Evolutionary conservation across 2,888 invertebrate species (phyloP), one percentile per base, ranked within the genome.

Genomic region (Blastobasis lacticolella): DNA sequence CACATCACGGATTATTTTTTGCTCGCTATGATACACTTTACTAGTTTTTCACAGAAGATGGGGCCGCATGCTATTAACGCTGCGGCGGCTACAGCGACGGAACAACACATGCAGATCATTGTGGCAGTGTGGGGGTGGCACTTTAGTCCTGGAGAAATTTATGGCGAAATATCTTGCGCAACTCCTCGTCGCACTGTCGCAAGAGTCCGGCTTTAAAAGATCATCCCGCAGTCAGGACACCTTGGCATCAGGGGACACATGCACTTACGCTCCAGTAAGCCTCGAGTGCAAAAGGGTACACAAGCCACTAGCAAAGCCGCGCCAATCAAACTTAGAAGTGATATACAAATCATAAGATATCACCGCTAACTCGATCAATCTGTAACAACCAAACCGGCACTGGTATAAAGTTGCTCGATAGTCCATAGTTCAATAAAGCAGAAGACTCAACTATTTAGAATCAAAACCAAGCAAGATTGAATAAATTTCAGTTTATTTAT

Each of bases 41-140:
- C 47, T 10, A 69, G 36, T 56, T 66, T 72, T 10, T 73, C 72
- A 61, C 70, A 76, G 6, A 68, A 0, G 6, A 75, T 10, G 1
- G 77, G 77, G 5, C 73, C 72, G 54, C 70, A 68, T 1, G 66
- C 64, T 38, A 77, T 67, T 48, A 65, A 63, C 0, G 59, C 59
- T 0, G 62, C 68, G 8, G 73, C 74, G 9, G 67, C 45, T 0
- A 70, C 0, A 2, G 75, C 77, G 3, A 76, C 74, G 1, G 58
- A 55, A 53, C 60, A 53, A 48, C 69, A 68, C 67, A 76, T 71
- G 56, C 74, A 74, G 66, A 77, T 73, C 78, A 78, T 75, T 49
- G 51, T 63, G 49, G 46, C 7, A 38, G 36, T 45, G 41, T 41
- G 37, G 10, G 36, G 10, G 38, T 23, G 10, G 44, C 37, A 38